Base-by-base conservation (phyloP, 2,113 vertebrate species). In the Ochotona curzoniae region DNA sequence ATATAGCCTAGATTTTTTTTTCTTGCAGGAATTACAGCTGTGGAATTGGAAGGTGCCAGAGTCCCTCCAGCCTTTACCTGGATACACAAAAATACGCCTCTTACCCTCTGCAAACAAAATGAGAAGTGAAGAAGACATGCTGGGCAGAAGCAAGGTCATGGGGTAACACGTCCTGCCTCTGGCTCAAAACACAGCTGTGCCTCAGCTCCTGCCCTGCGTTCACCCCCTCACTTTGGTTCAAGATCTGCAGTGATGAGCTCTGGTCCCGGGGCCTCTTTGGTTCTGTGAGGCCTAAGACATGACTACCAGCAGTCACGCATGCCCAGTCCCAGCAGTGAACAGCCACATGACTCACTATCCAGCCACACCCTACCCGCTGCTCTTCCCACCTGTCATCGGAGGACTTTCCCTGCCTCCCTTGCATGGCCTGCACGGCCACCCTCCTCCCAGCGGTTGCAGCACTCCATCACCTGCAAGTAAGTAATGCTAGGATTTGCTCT, bases 261-360 rank as follows among this genome's bases (percentile, higher is more conserved):
- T 71, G 47, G 5, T 61, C 91, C 88, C 81, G 85, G 23, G 64
- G 57, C 76, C 10, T 89, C 66, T 64, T 89, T 63, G 75, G 14
- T 66, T 32, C 85, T 96, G 91, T 97, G 98, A 98, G 97, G 95
- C 96, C 98, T 97, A 97, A 90, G 99, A 98, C 98, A 99, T 99
- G 97, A 99, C 98, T 98, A 98, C 98, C 97, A 98, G 98, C 28
- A 97, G 98, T 93, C 98, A 97, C 96, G 94, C 99, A 71, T 98
- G 98, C 98, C 98, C 98, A 1, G 98, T 98, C 71, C 98, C 99
- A 0, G 93, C 98, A 2, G 98, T 99, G 84, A 99, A 98, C 89
- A 98, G 98, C 98, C 99, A 98, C 98, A 99, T 99, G 99, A 98
- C 98, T 98, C 99, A 98, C 98, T 99, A 99, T 82, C 98, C 98